Evolutionary conservation across 1,140 invertebrate genomes (phyloP).

Genomic region (Orchestia grillus): DNA sequence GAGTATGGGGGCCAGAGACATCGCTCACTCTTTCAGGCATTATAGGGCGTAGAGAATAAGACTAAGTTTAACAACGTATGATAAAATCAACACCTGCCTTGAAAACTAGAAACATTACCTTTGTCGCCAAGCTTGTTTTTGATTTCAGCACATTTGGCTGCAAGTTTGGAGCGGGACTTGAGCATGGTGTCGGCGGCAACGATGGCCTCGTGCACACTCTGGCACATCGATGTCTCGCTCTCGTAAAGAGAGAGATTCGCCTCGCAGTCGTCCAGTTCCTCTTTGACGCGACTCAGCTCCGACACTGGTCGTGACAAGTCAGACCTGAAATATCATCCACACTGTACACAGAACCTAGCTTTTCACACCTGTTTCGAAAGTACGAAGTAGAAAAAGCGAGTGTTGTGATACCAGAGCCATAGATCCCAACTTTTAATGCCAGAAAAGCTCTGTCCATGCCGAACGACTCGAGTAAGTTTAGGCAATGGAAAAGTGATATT

Average conservation of each 20-base stretch:
- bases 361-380: neutral
- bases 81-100: neutral
- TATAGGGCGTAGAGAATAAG: neutral
- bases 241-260: conserved; percentile 28
- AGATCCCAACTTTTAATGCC: too few relatives aligned
- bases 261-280: conserved; percentile 43
- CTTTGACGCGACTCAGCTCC: neutral
- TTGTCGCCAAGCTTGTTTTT: conserved; percentile 35
- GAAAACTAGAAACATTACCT: neutral
- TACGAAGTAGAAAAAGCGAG: neutral
- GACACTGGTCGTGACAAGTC: conserved; percentile 14
- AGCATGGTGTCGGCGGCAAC: conserved; percentile 5
- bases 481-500: too few relatives aligned
- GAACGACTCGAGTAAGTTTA: too few relatives aligned
- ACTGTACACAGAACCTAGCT: neutral
- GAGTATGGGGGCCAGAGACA: neutral
- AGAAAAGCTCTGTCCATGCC: too few relatives aligned
- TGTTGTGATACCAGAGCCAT: too few relatives aligned
- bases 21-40: neutral
- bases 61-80: neutral
- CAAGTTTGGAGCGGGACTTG: neutral
- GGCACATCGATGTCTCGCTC: conserved; percentile 25
- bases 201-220: neutral
- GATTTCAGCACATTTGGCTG: conserved; percentile 55
- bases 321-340: neutral